Base-by-base conservation (phyloP, 92 coral and sea anemone genomes). In the Siderastrea radians region DNA sequence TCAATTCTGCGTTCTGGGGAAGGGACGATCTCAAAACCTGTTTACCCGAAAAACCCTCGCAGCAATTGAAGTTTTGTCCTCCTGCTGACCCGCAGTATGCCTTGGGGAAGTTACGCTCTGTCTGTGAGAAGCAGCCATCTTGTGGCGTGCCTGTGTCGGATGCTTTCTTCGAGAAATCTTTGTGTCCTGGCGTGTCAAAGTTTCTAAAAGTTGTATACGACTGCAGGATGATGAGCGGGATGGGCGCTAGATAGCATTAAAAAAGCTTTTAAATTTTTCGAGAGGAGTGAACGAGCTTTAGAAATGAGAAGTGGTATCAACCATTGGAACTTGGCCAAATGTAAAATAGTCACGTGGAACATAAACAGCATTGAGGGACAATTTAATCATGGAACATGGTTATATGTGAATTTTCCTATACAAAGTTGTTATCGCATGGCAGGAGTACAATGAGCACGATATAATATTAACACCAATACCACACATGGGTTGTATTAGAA, bases 1-100 rank as follows among this genome's bases (percentile, higher is more conserved):
- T 98, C 19, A 96, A 92, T 10, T 91, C 95, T 5, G 98, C 97
- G 7, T 95, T 98, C 90, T 98, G 99, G 99, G 99, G 99, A 16
- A 90, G 99, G 70, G 93, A 89, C 76, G 98, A 94, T 75, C 82
- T 93, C 60, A 92, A 77, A 67, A 87, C 96, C 38, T 97, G 99
- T 80, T 80, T 93, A 68, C 88, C 93, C 54, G 84, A 86, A 54
- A 72, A 77, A 43, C 87, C 79, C 7, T 61, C 93, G 43, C 79
- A 70, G 60, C 90, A 89, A 26, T 68, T 84, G 57, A 84, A 95
- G 64, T 55, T 92, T 1, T 95, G 99, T 78, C 79, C 86, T 48
- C 79, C 95, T 48, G 49, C 83, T n/a, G 83, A 95, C 58, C 88
- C 94, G 6, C 84, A 48, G 26, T 93, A 94, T 54, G 93, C 96